Base-by-base conservation (phyloP, 2,888 invertebrate species). In the Papilio protenor region DNA sequence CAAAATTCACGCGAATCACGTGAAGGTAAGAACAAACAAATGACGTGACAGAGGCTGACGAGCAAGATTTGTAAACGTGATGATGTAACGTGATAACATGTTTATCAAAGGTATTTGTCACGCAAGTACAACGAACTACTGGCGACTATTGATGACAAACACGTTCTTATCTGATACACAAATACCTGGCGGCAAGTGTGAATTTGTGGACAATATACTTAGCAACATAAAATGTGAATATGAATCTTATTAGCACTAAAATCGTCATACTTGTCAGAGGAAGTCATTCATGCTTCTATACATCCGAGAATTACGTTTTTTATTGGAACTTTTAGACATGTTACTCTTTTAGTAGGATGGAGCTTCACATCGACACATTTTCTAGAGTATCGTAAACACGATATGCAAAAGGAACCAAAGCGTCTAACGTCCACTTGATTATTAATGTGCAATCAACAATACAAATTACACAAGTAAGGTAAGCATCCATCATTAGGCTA, bases 71-170 rank as follows among this genome's bases (percentile, higher is more conserved):
- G 55, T 55, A 49, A 71, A 77, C 40, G 33, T 73, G 55, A 55
- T 76, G 73, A 77, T 73, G 64, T 77, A 73, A 77, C 55, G 12
- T 45, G 64, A 72, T 59, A 64, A 1, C 52, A 23, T n/a, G 40
- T 64, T 73, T 64, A 64, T 73, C 61, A 66, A 64, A 77, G 55
- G 49, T 64, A 61, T 73, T 73, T 52, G 52, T 55, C 49, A 64
- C 40, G 18, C 23, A 72, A 21, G 76, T 76, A 61, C 76, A 76
- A 71, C 76, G 72, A 76, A 77, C 61, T 72, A 64, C 52, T 64
- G 59, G 33, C 61, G n/a, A 71, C 71, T 70, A 40, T 40, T 66
- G 75, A 52, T 75, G 75, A 75, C 66, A 21, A 66, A 55, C n/a
- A 40, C 59, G 18, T 47, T 40, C 64, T 77, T 77, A 77, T 73